Base-by-base conservation (phyloP, 2,797 vertebrate genomes). In the Lacerta viridis region DNA sequence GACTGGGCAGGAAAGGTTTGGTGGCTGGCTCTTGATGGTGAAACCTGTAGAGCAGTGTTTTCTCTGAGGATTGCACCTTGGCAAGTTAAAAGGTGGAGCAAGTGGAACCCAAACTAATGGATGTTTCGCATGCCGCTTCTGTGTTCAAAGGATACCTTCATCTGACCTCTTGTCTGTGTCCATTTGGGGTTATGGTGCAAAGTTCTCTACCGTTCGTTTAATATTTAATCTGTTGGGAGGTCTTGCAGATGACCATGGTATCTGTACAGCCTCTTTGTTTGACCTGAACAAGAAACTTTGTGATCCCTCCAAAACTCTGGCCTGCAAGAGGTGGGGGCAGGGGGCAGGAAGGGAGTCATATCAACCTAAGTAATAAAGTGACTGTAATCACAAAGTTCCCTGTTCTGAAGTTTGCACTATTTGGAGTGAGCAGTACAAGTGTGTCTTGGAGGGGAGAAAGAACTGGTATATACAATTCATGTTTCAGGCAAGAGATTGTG, bases 171-270 rank as follows among this genome's bases (percentile, higher is more conserved):
- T 27, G 46, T 27, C 84, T 75, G 29, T 3, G 2, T 46, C 50
- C 77, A 50, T 36, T 4, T 74, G 76, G n/a, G 66, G 29, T 78
- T 72, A 71, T 27, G 29, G 84, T 68, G 77, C 61, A 81, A 68
- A 81, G 55, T 55, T 46, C 69, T 55, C 71, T 85, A 39, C 43
- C 36, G 7, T 76, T 41, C n/a, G 59, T 83, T 41, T 81, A 68
- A 84, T 85, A 66, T 89, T 80, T 68, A 85, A 85, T 55, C 43
- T 76, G 61, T 39, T 25, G 20, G 83, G 69, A 76, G 59, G 72
- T 80, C 61, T 46, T 83, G 1, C 20, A 25, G 5, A 11, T 7
- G 23, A 10, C 39, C 5, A 2, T 68, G 75, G 75, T 43, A 59
- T 72, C 27, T 18, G 64, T 17, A 36, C 9, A 74, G 25, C 41